Evolutionary conservation across 2,797 vertebrate species (phyloP).

Genomic region (Falco peregrinus): DNA sequence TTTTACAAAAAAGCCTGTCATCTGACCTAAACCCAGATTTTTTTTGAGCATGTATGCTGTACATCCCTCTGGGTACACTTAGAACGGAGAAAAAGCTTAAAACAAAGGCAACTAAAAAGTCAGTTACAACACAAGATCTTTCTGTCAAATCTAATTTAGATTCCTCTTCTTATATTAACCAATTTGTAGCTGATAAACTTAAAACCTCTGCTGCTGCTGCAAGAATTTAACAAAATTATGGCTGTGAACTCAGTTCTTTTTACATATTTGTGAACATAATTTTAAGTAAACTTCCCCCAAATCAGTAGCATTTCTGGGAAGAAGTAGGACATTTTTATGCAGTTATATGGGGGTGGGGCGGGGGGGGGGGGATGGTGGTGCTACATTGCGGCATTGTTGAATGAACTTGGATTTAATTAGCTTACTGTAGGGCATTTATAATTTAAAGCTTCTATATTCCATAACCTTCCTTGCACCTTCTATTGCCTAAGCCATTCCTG

Average conservation of each 20-base stretch:
- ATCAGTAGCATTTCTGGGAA: not conserved
- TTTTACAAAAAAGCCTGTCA: not conserved
- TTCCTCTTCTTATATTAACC: not conserved
- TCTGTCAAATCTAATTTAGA: constrained; percentile 40
- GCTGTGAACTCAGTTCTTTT: not conserved
- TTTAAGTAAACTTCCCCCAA: not conserved
- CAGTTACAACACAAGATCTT: constrained; percentile 17
- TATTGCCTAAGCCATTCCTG: not conserved
- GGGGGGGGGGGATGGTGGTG: rapidly evolving
- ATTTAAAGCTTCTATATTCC: not conserved
- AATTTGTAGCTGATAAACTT: constrained; percentile 9
- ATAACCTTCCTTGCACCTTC: not conserved
- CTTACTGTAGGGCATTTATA: not conserved
- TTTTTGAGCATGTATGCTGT: not conserved
- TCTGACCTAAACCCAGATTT: not conserved
- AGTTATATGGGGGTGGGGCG: not conserved
- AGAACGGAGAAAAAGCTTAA: not conserved
- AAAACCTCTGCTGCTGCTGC: not conserved
- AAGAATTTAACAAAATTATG: not conserved
- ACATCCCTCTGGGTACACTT: not conserved
- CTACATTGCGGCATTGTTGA: not conserved
- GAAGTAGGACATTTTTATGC: not conserved
- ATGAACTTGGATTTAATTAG: not conserved
- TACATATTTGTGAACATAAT: not conserved
- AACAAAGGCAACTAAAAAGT: not conserved